Percentiles rank a stretch among this genome's conserved stretches.
These are phyloP conservation scores for Phyto melanocephala DNA, from an alignment of 2,888 invertebrate species.

Conservation along the genomic window DNA sequence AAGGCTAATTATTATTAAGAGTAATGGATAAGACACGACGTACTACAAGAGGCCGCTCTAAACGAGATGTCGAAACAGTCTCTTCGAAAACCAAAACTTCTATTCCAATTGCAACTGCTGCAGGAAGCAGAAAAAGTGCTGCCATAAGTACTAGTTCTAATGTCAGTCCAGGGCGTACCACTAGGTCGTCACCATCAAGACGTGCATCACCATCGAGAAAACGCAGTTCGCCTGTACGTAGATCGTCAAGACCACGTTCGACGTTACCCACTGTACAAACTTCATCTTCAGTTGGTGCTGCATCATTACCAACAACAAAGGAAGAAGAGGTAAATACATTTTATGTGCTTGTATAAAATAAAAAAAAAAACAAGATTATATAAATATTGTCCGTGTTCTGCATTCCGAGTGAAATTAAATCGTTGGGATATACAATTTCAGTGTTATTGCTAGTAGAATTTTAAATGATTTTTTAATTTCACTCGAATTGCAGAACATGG, in stretches of 20 bases:
- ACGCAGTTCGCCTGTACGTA: constrained; percentile 79
- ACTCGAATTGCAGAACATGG: too few relatives aligned
- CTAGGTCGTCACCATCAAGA: constrained; percentile 63
- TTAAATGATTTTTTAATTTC: too few relatives aligned
- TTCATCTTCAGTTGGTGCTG: constrained; percentile 66
- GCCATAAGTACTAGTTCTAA: constrained; percentile 21
- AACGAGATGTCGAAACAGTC: constrained; percentile 44
- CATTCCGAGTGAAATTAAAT: too few relatives aligned
- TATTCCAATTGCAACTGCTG: constrained; percentile 16
- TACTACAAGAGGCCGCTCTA: constrained; percentile 65
- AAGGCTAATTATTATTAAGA: neutral
- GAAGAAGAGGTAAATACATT: constrained; percentile 71
- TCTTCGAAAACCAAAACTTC: constrained; percentile 33
- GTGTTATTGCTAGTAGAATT: too few relatives aligned
- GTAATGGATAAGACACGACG: constrained; percentile 67
- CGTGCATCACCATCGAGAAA: constrained; percentile 65
- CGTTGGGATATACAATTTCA: too few relatives aligned
- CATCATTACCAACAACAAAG: constrained; percentile 67
- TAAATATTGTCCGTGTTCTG: too few relatives aligned
- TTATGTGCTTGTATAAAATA: neutral
- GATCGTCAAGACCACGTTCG: constrained; percentile 80
- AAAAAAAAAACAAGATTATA: neutral
- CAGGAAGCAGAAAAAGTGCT: constrained; percentile 29
- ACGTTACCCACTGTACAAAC: constrained; percentile 70
- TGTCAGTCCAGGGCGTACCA: constrained; percentile 64